Percentiles rank a stretch among this genome's conserved stretches.
Conservation (phyloP, 2,797 vertebrate species). For the Jordanella pulchra region DNA sequence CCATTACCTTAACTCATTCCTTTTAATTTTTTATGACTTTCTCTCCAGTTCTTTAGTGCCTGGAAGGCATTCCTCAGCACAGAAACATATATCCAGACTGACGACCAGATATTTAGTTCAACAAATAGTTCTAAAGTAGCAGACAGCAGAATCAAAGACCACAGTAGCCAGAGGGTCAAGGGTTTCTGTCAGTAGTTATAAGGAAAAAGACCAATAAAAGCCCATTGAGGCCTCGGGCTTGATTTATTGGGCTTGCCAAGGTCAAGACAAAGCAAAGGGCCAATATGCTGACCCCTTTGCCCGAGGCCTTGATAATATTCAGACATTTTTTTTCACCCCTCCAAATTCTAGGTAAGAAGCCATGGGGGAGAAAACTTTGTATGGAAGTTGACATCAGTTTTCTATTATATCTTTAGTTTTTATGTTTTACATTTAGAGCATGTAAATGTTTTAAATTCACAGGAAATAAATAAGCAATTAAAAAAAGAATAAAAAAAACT, state of each 20-base stretch:
- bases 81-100: slow-evolving; percentile 54
- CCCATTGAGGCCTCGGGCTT: slow-evolving; percentile 66
- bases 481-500: background rate
- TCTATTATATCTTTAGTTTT: slow-evolving; percentile 28
- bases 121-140: slow-evolving; percentile 38
- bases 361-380: slow-evolving; percentile 25
- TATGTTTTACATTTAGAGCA: slow-evolving; percentile 8
- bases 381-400: slow-evolving; percentile 41
- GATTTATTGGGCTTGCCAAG: slow-evolving; percentile 71
- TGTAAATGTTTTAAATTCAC: slow-evolving; percentile 9
- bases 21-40: background rate
- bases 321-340: slow-evolving; percentile 44
- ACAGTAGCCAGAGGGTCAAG: slow-evolving; percentile 55
- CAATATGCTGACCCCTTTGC: slow-evolving; percentile 55
- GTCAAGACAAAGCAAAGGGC: slow-evolving; percentile 52
- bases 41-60: slow-evolving; percentile 26
- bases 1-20: background rate
- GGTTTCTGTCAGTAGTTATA: slow-evolving; percentile 59
- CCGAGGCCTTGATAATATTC: slow-evolving; percentile 53
- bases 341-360: slow-evolving; percentile 28
- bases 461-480: background rate
- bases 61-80: slow-evolving; percentile 51
- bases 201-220: slow-evolving; percentile 49
- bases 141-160: slow-evolving; percentile 61
- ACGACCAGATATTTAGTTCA: slow-evolving; percentile 47